These are phyloP conservation scores for Spinibarbus caldwelli DNA, from an alignment of 2,797 vertebrate species.

Conservation along the genomic window DNA sequence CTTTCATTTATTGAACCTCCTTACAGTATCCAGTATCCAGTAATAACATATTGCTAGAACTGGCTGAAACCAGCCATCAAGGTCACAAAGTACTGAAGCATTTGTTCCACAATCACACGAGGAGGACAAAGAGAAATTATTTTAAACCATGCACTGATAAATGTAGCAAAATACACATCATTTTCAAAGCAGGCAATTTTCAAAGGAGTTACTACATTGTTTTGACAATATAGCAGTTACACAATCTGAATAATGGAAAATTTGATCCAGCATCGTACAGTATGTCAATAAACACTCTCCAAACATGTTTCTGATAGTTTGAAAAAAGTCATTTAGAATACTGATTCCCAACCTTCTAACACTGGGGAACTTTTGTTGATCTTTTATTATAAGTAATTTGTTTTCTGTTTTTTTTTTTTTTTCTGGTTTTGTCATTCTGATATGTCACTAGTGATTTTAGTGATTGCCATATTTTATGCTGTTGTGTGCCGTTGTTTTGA, in stretches of 20 bases:
- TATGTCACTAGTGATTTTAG: neutral
- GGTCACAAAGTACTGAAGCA: neutral
- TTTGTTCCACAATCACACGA: neutral
- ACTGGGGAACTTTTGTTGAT: neutral
- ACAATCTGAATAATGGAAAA: neutral
- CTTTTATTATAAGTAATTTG: neutral
- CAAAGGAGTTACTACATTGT: neutral
- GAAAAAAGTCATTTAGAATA: neutral
- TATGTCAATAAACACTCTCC: neutral
- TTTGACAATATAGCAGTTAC: neutral
- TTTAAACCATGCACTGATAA: neutral
- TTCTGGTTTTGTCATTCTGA: neutral
- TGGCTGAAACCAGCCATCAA: constrained; percentile 3
- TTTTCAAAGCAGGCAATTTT: neutral
- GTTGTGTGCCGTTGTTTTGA: neutral
- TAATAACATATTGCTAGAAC: neutral
- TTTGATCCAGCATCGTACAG: neutral
- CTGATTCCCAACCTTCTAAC: neutral
- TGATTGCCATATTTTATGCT: neutral
- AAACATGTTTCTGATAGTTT: neutral
- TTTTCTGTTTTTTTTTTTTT: neutral
- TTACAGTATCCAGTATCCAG: neutral
- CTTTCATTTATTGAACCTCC: neutral
- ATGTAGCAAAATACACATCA: neutral
- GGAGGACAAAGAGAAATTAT: neutral